Evolutionary conservation across 1,140 invertebrate species (phyloP), one percentile per base, ranked within the genome.

Genomic region (Physella acuta): DNA sequence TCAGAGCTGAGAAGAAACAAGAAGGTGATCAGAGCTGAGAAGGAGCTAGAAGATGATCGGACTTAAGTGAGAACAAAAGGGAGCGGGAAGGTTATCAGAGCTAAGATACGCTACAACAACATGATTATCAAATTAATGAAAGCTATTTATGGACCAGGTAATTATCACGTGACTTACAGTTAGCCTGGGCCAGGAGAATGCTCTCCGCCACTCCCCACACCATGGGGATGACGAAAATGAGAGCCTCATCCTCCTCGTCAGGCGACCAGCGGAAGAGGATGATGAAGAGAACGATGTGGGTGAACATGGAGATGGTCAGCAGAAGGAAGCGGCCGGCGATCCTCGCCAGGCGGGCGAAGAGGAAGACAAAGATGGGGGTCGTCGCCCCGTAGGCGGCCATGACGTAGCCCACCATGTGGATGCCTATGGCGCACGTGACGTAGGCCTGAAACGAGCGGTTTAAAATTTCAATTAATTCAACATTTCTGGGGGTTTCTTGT

Each of bases 181-280:
- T 97, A 39, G 97, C 91, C 87, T 97, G 95, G 0, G 95, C 97
- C 82, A 97, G 94, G 94, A 95, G 97, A 0, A 97, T 93, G 2
- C 94, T 94, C 80, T 97, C 95, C 0, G 92, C 92, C 36, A 95
- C 91, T 34, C 95, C 95, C 95, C 95, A 98, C 0, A 97, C 84
- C 0, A 92, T 93, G 0, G 93, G 92, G 44, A 97, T 91, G 31
- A 93, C 89, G 85, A 92, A 97, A 87, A 97, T 96, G 5, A 93
- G 85, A 17, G 90, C 87, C 0, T 90, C 89, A 56, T 90, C 90
- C 11, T 90, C 89, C 0, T 92, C 91, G 79, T 91, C 89, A 0
- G 94, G 93, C 58, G 87, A 89, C 94, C 94, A 97, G 69, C 92
- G 44, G 53, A 71, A 73, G 26, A 80, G 51, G 16, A 73, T 60